A percentile compares a stretch with the other conserved stretches of the same genome.
These are phyloP conservation scores for Periophthalmodon schlosseri DNA, from an alignment of 2,113 vertebrate genomes.

Conservation along the genomic window DNA sequence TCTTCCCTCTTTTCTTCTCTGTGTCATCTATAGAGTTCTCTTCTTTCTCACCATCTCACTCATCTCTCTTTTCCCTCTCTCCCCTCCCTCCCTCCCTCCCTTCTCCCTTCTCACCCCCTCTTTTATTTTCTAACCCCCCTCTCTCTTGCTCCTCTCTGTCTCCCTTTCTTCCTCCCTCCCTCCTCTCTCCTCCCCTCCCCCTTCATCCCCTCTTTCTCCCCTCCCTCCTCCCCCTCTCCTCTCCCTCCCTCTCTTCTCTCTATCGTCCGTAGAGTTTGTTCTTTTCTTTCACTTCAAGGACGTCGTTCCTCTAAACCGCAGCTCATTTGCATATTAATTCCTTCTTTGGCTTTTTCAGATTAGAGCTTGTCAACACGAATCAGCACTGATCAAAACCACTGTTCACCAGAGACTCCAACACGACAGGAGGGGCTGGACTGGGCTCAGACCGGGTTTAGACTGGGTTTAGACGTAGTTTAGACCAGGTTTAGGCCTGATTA, in stretches of 20 bases:
- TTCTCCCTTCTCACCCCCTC: no score
- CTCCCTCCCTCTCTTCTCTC: constrained; percentile 25
- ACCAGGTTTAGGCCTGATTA: neutral
- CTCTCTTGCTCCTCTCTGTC: constrained; percentile 72
- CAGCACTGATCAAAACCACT: constrained; percentile 70
- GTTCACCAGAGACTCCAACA: constrained; percentile 4
- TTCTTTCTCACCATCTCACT: no score
- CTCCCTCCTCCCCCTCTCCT: constrained; percentile 73
- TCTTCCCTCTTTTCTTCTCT: constrained; percentile 57
- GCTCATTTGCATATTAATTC: constrained; percentile 11
- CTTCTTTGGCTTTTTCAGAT: constrained; percentile 6
- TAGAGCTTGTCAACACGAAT: constrained; percentile 69
- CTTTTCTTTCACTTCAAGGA: constrained; percentile 8
- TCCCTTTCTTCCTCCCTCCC: neutral
- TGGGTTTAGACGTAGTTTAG: neutral
- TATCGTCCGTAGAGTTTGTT: neutral
- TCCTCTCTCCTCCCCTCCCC: constrained; percentile 51
- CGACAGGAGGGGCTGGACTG: neutral
- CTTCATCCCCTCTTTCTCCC: constrained; percentile 1
- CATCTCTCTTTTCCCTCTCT: no score
- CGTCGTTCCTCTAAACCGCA: neutral
- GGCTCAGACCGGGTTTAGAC: neutral
- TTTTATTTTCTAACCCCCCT: neutral
- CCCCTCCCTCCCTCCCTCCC: constrained; percentile 64
- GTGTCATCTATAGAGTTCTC: no score